Conservation (phyloP, 2,797 vertebrate species). For the Aselliscus stoliczkanus region DNA sequence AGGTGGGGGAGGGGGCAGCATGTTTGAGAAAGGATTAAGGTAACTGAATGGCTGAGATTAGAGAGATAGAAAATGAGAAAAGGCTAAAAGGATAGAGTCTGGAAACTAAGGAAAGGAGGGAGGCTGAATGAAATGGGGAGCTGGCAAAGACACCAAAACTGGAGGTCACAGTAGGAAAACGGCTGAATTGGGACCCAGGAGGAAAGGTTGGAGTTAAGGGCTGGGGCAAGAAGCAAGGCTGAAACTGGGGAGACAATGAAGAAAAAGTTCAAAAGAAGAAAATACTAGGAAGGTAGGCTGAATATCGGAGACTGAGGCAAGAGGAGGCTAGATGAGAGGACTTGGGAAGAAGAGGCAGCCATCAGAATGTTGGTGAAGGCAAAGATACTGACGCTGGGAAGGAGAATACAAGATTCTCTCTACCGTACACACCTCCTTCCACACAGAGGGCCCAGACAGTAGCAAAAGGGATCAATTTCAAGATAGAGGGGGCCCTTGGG, state of each 20-base stretch:
- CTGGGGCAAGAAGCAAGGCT: not conserved
- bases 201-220: not conserved
- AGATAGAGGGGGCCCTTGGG: constrained; percentile 33
- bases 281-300: not conserved
- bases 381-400: not conserved
- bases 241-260: not conserved
- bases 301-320: not conserved
- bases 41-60: not conserved
- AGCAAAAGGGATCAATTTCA: constrained; percentile 49
- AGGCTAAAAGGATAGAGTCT: not conserved
- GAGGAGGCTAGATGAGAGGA: not conserved
- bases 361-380: constrained; percentile 4
- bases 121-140: not conserved
- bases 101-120: not conserved
- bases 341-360: not conserved
- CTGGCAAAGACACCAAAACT: not conserved
- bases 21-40: not conserved
- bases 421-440: constrained; percentile 32
- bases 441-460: constrained; percentile 2
- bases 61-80: not conserved
- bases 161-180: not conserved
- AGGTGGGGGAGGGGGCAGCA: not conserved
- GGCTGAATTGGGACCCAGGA: not conserved
- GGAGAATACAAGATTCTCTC: not conserved
- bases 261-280: not conserved